Conservation (phyloP, 2,113 vertebrate species). For the Bubalus kerabau region DNA sequence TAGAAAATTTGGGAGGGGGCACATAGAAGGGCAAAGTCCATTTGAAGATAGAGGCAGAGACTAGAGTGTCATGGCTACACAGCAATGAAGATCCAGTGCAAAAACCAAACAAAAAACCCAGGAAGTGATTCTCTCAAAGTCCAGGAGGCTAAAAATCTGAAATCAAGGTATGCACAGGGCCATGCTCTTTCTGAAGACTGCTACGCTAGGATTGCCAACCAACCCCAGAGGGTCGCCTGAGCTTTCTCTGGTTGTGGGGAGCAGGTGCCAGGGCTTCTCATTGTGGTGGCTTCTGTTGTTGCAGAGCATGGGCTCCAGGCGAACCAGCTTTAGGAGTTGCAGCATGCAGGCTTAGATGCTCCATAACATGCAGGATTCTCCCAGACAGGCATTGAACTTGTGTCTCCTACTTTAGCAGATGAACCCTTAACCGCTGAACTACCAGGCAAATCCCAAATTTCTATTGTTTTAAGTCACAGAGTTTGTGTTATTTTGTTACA, state of each 20-base stretch:
- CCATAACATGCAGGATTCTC: background rate
- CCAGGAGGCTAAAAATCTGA: background rate
- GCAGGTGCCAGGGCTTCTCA: background rate
- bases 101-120: background rate
- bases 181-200: background rate
- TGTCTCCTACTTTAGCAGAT: background rate
- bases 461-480: rapidly evolving
- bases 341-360: background rate
- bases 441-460: background rate
- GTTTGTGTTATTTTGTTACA: rapidly evolving
- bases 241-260: background rate
- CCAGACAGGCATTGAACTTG: background rate
- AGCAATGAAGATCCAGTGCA: background rate
- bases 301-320: background rate
- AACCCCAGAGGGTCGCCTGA: background rate
- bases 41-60: background rate
- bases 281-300: background rate
- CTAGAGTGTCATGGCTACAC: background rate
- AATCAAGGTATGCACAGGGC: background rate
- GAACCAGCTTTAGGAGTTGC: background rate
- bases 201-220: background rate
- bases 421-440: background rate
- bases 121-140: background rate
- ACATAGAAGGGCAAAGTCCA: background rate
- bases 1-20: background rate